A percentile compares a stretch with the other conserved stretches of the same genome.
Evolutionary conservation across 2,113 vertebrate genomes (phyloP).

Genomic region (Ptychochromis oligacanthus): DNA sequence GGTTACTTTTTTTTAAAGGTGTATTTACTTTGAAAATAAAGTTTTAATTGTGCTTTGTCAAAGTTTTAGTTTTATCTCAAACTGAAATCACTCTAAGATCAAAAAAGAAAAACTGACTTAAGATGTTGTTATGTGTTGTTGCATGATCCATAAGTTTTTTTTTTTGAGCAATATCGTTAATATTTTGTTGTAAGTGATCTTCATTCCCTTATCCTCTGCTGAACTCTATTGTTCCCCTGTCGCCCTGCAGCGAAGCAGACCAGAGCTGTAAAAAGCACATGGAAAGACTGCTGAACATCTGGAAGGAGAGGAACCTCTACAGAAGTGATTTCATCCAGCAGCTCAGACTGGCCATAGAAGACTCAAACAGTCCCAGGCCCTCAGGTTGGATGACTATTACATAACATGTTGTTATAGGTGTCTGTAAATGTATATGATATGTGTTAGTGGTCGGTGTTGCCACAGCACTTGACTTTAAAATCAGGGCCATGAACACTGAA

Average conservation of each 20-base stretch:
- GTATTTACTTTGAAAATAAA: neutral
- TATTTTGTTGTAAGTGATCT: rapidly evolving
- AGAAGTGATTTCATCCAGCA: constrained; percentile 96
- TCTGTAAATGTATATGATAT: neutral
- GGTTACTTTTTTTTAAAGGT: neutral
- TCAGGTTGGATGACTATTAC: constrained; percentile 80
- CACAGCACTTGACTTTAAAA: neutral
- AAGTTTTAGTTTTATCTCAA: neutral
- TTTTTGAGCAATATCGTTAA: neutral
- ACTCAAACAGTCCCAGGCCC: constrained; percentile 91
- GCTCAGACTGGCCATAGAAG: constrained; percentile 94
- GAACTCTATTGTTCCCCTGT: neutral
- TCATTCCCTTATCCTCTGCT: neutral
- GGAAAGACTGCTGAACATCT: constrained; percentile 96
- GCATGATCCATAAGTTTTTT: no score
- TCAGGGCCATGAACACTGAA: neutral
- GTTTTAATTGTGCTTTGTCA: neutral
- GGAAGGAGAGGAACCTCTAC: constrained; percentile 96
- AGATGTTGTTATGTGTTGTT: neutral
- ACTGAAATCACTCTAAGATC: neutral
- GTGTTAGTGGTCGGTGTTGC: neutral
- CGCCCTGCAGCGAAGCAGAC: constrained; percentile 87
- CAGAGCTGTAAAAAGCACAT: constrained; percentile 94
- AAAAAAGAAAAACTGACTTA: neutral
- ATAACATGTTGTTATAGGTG: neutral